Base-by-base conservation (phyloP, 2,113 vertebrate species). In the Amblyopsis rosae region DNA sequence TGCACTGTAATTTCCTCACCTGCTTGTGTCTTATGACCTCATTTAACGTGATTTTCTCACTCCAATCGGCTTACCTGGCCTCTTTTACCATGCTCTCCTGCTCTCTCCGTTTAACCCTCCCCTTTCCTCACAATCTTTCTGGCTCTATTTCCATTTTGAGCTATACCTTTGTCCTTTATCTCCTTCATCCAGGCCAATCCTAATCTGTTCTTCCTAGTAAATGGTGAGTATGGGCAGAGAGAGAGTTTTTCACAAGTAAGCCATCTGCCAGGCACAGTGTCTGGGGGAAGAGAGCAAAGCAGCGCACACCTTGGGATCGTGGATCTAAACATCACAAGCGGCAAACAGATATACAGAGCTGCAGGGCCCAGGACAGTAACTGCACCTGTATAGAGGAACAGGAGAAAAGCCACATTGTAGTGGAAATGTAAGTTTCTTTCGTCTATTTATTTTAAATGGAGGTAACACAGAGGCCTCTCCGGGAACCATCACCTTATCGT, bases 161-260 rank as follows among this genome's bases (percentile, higher is more conserved):
- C 91, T 91, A 93, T 93, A 91, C 85, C 82, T 88, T 92, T 91
- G 92, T 92, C 90, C 89, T 80, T 93, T 90, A 93, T 93, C 91
- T 92, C 90, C 89, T 90, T 93, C 91, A 93, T 93, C 92, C 90
- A 70, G 79, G 87, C 82, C 91, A 92, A 93, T 93, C 91, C 88
- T 91, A 82, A 91, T 86, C 87, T 89, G 90, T 81, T 81, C 80
- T 65, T 80, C 81, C 66, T 79, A 41, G 76, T 60, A 56, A 19
- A 19, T 19, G 19, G 2, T 1, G 76, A 83, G 80, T 80, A 84
- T 82, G 80, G 48, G 62, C 57, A 85, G 76, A 85, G 79, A 88
- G 81, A 87, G 81, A 90, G 76, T 81, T 86, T 88, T 82, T 82
- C 71, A 80, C 85, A 75, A 82, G 87, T 86, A 59, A 80, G 76